Evolutionary conservation across 92 coral and sea anemone genomes (phyloP).

Genomic region (Zoanthus gigantus): DNA sequence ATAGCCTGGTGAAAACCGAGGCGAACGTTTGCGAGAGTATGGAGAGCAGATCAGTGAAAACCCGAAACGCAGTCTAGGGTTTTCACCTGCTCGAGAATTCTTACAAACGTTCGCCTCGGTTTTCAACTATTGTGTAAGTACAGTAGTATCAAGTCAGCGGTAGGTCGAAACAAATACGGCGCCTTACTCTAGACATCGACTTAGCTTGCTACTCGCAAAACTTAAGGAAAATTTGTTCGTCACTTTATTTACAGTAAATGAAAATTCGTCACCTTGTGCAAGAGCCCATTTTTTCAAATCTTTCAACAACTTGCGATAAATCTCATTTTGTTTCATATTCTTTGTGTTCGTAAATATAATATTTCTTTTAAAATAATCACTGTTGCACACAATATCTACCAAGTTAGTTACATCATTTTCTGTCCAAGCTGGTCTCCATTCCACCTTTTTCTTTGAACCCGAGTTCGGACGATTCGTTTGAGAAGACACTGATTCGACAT

Average conservation of each 20-base stretch:
- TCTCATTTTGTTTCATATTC: too few species aligned
- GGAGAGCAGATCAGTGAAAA: too few species aligned
- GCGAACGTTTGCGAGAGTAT: too few species aligned
- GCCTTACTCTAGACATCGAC: slow-evolving; percentile 1
- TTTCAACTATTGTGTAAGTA: slow-evolving; percentile 32
- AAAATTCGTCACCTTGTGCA: not conserved
- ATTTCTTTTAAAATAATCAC: too few species aligned
- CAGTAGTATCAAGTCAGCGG: slow-evolving; percentile 18
- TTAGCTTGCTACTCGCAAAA: slow-evolving; percentile 20
- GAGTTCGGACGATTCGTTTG: not conserved
- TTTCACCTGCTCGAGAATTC: too few species aligned
- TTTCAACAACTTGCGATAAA: too few species aligned
- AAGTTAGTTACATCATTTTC: not conserved
- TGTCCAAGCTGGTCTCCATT: not conserved
- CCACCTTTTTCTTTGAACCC: not conserved
- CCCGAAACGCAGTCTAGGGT: too few species aligned
- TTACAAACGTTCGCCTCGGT: too few species aligned
- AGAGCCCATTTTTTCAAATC: not conserved
- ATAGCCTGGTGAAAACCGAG: too few species aligned
- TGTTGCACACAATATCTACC: not conserved
- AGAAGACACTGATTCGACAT: too few species aligned
- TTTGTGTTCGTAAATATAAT: too few species aligned
- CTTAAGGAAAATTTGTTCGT: slow-evolving; percentile 10
- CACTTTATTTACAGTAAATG: not conserved
- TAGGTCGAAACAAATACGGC: slow-evolving; percentile 2